Percentiles rank a stretch among this genome's conserved stretches.
These are phyloP conservation scores for Gryllus longicercus DNA, from an alignment of 2,888 invertebrate species.

Conservation along the genomic window DNA sequence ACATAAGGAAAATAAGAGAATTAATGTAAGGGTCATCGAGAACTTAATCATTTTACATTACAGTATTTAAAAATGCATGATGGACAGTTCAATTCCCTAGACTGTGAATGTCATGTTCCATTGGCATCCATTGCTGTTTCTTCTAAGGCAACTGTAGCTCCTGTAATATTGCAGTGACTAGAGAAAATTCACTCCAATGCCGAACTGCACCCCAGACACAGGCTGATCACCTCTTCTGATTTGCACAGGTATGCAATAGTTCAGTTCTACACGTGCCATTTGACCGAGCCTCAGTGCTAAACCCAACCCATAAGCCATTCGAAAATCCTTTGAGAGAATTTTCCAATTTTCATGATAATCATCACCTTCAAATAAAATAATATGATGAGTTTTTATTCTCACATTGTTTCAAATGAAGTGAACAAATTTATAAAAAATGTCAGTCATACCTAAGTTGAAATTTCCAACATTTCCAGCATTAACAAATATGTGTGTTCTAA, in stretches of 20 bases:
- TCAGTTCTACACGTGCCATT: conserved; percentile 88
- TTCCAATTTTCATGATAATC: conserved; percentile 46
- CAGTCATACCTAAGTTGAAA: conserved; percentile 49
- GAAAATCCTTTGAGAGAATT: conserved; percentile 53
- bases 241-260: conserved; percentile 80
- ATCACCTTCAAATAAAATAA: conserved; percentile 46
- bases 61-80: too few species aligned
- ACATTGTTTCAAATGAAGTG: neutral
- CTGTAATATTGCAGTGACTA: conserved; percentile 45
- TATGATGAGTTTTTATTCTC: neutral
- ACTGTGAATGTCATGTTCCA: too few species aligned
- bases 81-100: too few species aligned
- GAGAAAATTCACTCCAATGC: conserved; percentile 77
- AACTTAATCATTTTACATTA: too few species aligned
- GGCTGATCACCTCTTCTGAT: conserved; percentile 62
- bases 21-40: too few species aligned
- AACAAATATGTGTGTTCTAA: conserved; percentile 84
- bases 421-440: conserved; percentile 24
- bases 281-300: conserved; percentile 78
- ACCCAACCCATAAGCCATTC: conserved; percentile 79
- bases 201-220: conserved; percentile 75
- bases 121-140: neutral
- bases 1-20: too few species aligned
- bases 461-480: conserved; percentile 80
- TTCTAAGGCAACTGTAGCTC: conserved; percentile 17